Base-by-base conservation (phyloP, 2,888 invertebrate genomes). In the Archips crataeganus region DNA sequence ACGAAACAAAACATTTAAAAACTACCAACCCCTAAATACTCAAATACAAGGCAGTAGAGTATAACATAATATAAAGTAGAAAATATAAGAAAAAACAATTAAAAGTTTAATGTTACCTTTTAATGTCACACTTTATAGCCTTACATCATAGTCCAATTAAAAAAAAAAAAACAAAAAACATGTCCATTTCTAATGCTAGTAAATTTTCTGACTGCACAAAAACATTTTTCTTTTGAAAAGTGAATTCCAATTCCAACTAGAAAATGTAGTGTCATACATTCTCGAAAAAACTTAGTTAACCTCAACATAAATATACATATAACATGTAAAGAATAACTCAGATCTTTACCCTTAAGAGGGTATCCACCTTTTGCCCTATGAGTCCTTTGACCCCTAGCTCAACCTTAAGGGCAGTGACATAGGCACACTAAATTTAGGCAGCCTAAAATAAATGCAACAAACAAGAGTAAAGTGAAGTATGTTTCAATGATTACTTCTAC, bases 351-450 rank as follows among this genome's bases (percentile, higher is more conserved):
- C 54, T 57, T n/a, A 64, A 34, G 64, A 54, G 9, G 23, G 23
- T 57, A 32, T n/a, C 15, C n/a, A 62, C 23, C 47, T 39, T 51
- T 64, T 59, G 60, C 45, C 70, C 60, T 60, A 32, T 54, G 9
- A 45, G 65, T 69, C 15, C 65, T 61, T 54, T 70, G 36, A 70
- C 74, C 69, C 64, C 59, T 15, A 34, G 57, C 3, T 9, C 65
- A 64, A 74, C 64, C 74, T 70, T 57, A 4, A 34, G 73, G 47
- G 49, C 73, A 73, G 4, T 51, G 64, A 73, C 73, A 49, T 63
- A 32, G n/a, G 13, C 23, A 23, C 32, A 57, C 32, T 57, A 57
- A 3, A 39, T 60, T 60, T 42, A 65, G 34, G 72, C 23, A 63
- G 42, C 10, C 23, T 5, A 45, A 63, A 63, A 63, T 45, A 63